These are phyloP conservation scores for Cremastinae sp. DNA, from an alignment of 2,888 invertebrate species.

Conservation along the genomic window DNA sequence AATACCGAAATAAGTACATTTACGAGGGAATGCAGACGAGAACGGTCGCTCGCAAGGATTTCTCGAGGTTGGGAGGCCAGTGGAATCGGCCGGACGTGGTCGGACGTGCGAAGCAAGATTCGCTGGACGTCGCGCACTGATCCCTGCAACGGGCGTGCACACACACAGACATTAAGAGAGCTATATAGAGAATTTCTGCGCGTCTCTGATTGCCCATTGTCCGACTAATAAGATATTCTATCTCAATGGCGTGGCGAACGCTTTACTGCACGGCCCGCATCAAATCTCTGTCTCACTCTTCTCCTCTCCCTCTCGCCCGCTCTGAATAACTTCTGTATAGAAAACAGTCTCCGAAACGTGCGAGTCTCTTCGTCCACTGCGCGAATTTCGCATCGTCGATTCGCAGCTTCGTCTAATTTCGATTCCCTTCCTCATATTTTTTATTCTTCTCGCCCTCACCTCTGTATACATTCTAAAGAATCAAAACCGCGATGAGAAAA, in stretches of 20 bases:
- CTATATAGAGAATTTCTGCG: conserved; percentile 67
- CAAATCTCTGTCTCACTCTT: not conserved
- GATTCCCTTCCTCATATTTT: conserved; percentile 22
- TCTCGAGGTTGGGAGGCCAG: not conserved
- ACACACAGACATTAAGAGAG: conserved; percentile 67
- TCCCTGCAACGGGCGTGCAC: conserved; percentile 15
- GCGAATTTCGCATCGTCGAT: conserved; percentile 53
- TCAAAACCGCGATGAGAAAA: conserved; percentile 41
- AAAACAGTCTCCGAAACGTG: conserved; percentile 29
- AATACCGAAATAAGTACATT: not conserved
- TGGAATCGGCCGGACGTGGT: conserved; percentile 56
- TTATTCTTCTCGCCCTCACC: not conserved
- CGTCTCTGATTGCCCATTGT: conserved; percentile 79
- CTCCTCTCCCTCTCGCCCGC: conserved; percentile 16
- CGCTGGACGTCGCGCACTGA: conserved; percentile 36
- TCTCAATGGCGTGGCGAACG: conserved; percentile 59
- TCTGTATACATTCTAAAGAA: conserved; percentile 9
- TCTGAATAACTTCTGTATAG: conserved; percentile 41
- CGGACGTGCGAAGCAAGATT: conserved; percentile 51
- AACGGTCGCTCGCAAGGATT: not conserved
- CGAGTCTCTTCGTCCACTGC: conserved; percentile 24
- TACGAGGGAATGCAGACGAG: not conserved
- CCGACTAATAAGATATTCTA: conserved; percentile 79
- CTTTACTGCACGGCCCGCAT: conserved; percentile 50
- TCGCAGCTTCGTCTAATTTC: conserved; percentile 49